A percentile compares a stretch with the other conserved stretches of the same genome.
phyloP scores from a whole-genome alignment of 2,113 vertebrate species.

The Oncorhynchus gorbuscha region DNA sequence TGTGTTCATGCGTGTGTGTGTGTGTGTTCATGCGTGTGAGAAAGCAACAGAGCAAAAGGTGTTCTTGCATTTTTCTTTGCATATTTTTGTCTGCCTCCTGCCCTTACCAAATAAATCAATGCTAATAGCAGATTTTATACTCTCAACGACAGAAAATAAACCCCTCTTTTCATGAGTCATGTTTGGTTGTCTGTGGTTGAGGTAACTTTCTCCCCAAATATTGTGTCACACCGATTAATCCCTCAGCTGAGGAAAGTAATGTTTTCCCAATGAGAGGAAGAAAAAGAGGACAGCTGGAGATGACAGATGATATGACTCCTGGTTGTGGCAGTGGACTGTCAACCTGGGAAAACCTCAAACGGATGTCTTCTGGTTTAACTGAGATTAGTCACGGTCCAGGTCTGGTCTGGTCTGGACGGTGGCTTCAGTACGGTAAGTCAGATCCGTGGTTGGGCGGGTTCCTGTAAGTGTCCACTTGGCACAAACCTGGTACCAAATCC shows the following conservation, averaged over 20 bases:
- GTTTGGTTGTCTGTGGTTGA: background rate
- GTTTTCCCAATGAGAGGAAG: no score
- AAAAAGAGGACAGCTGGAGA: no score
- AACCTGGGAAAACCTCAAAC: background rate
- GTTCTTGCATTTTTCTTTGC: no score
- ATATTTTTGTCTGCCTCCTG: background rate
- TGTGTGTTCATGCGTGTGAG: background rate
- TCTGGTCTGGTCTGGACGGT: slow-evolving; percentile 25
- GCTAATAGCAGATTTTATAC: background rate
- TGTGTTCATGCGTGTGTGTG: no score
- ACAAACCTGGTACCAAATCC: background rate
- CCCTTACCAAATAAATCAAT: background rate
- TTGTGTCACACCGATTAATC: background rate
- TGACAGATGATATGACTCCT: no score
- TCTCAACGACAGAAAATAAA: background rate
- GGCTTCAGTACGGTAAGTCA: slow-evolving; percentile 31
- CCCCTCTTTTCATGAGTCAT: background rate
- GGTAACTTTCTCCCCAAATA: background rate
- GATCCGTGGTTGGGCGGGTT: slow-evolving; percentile 8
- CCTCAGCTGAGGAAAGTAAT: background rate
- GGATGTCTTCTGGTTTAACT: background rate
- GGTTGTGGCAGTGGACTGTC: no score
- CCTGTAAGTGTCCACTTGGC: slow-evolving; percentile 21
- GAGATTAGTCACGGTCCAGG: slow-evolving; percentile 26
- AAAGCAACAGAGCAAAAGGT: no score